Conservation (phyloP, 1,140 invertebrate species). For the Tribolium castaneum region DNA sequence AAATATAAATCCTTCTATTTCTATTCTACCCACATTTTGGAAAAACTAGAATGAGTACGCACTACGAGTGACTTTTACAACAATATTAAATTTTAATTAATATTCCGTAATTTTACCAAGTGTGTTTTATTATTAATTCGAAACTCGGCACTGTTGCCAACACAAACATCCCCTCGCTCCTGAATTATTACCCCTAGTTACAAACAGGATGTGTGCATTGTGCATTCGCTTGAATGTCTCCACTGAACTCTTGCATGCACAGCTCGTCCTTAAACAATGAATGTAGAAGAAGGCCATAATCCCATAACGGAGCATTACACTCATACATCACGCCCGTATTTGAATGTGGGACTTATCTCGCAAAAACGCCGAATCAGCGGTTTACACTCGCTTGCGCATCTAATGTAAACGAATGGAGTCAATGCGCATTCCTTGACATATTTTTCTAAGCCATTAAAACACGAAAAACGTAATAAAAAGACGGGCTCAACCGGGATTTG, state of each 20-base stretch:
- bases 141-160: not conserved
- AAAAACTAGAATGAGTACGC: not conserved
- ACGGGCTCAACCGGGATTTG: conserved; percentile 51
- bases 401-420: conserved; percentile 5
- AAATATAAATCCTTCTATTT: too few species aligned
- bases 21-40: too few species aligned
- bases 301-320: conserved; percentile 1
- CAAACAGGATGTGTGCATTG: not conserved
- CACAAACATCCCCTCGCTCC: not conserved
- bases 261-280: not conserved
- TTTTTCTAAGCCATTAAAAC: not conserved
- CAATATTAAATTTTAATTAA: not conserved
- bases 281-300: not conserved
- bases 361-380: not conserved
- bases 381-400: not conserved
- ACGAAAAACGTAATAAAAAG: not conserved
- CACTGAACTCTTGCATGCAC: not conserved
- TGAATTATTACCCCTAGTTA: not conserved
- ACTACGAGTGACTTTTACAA: too few species aligned
- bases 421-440: not conserved
- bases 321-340: not conserved
- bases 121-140: too few species aligned
- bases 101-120: too few species aligned
- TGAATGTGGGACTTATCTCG: not conserved
- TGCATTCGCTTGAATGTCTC: not conserved